Evolutionary conservation across 1,140 invertebrate species (phyloP), one percentile per base, ranked within the genome.

Genomic region (Musca vetustissima): DNA sequence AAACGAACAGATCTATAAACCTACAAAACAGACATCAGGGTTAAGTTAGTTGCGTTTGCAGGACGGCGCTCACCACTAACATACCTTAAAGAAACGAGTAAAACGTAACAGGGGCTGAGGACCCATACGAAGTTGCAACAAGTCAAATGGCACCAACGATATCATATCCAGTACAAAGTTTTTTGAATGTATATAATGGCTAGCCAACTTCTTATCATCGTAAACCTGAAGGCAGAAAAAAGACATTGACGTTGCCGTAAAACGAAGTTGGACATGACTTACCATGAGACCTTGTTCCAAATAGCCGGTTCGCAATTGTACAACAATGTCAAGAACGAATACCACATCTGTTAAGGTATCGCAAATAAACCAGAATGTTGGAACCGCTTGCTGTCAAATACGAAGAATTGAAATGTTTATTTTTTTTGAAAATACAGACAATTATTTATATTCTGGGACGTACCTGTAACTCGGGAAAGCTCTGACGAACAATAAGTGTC

Each of bases 261-360:
- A 15, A 28, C 28, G 28, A 28, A 4, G 28, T n/a, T 28, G 36
- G 53, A 15, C 32, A 11, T 50, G 47, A 71, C 76, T 75, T 75
- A 91, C 94, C 90, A 97, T 95, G 8, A 97, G 87, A 14, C 95
- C 96, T 81, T 97, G 94, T 81, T 98, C 95, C 69, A 98, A 85
- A 80, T 97, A 98, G n/a, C 95, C 95, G 28, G 96, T 98, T 55
- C 96, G 87, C 74, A 98, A 91, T 83, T 98, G 96, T 47, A 97
- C 92, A 21, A 89, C 87, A 57, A 98, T 90, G 83, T 98, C 95
- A 28, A 93, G 75, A 19, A 95, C 84, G 84, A 96, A 97, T 52
- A 96, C 89, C 25, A 93, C 73, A 83, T 98, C 96, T 71, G 91
- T 92, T 69, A 97, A 85, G 64, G 87, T 88, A 84, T 98, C 95